Base-by-base conservation (phyloP, 2,888 invertebrate species). In the Leucophora obtusa region DNA sequence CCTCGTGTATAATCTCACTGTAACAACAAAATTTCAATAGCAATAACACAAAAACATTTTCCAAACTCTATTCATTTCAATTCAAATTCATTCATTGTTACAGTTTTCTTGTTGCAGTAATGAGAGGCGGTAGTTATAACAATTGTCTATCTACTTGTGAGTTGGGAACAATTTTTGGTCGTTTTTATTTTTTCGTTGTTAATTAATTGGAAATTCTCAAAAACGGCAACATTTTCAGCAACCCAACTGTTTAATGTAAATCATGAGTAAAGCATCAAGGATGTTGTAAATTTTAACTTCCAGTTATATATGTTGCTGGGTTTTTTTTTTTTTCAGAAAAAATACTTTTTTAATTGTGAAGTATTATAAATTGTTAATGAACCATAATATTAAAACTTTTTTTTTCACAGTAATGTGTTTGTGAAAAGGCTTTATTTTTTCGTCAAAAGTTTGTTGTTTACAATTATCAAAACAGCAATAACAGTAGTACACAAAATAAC, bases 31-130 rank as follows among this genome's bases (percentile, higher is more conserved):
- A 60, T 28, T 28, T 28, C n/a, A 59, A 10, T 6, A 58, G 33
- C 33, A 35, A 4, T 15, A 17, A 58, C 35, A 15, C 6, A 5
- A 15, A n/a, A 33, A 17, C 35, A 35, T 43, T 60, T 51, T 71
- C 15, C 56, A 72, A n/a, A 47, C 56, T 72, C 47, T 56, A 72
- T 72, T 63, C 56, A 63, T n/a, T 63, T 54, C 38, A 54, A 63
- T 56, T 72, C 18, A 33, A 72, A 63, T 72, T 63, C 47, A n/a
- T 54, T 38, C 35, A 59, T 69, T 69, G 50, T 59, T 51, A 28
- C 10, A 43, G 21, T 9, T 28, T 14, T 14, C n/a, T 8, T 28
- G 28, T 6, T 28, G 50, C 28, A 21, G 28, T 35, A 35, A 60
- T 35, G 51, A 33, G 35, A 51, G 69, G 47, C 28, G 51, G 59